Percentiles rank a stretch among this genome's conserved stretches.
Conservation (phyloP, 2,888 invertebrate species). For the Argyresthia albistria region DNA sequence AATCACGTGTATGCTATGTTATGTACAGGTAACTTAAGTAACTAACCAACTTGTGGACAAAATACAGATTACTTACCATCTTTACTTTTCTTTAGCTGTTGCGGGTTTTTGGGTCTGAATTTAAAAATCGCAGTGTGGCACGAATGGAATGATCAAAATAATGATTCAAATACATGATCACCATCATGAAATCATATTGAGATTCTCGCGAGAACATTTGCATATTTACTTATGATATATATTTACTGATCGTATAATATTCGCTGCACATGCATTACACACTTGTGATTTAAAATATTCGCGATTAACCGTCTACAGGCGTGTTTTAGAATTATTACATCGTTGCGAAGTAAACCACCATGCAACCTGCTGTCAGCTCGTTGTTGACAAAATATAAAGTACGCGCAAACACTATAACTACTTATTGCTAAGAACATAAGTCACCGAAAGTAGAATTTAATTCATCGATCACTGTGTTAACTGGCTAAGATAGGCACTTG, state of each 20-base stretch:
- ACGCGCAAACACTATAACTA: conserved; percentile 24
- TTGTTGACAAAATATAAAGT: conserved; percentile 5
- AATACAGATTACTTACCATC: too few relatives aligned
- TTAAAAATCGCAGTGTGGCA: neutral
- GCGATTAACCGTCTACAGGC: neutral
- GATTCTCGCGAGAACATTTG: conserved; percentile 24
- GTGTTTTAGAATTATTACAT: conserved; percentile 6
- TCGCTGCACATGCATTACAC: conserved; percentile 14
- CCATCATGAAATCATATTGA: conserved; percentile 20
- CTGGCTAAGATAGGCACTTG: conserved; percentile 25
- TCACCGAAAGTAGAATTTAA: conserved; percentile 24
- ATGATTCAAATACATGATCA: conserved; percentile 21
- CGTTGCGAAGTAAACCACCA: neutral
- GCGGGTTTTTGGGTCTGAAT: neutral
- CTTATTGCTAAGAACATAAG: conserved; percentile 39
- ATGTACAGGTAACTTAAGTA: neutral
- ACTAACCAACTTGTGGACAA: neutral
- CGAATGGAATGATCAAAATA: conserved; percentile 40
- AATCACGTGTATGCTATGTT: neutral
- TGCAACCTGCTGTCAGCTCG: neutral
- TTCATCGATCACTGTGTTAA: conserved; percentile 22
- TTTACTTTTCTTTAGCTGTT: too few relatives aligned
- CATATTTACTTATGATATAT: neutral
- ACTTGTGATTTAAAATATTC: too few relatives aligned
- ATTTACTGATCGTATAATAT: neutral